Percentiles rank a stretch among this genome's conserved stretches.
These are phyloP conservation scores for Nothocercus julius DNA, from an alignment of 2,113 vertebrate genomes.

Conservation along the genomic window DNA sequence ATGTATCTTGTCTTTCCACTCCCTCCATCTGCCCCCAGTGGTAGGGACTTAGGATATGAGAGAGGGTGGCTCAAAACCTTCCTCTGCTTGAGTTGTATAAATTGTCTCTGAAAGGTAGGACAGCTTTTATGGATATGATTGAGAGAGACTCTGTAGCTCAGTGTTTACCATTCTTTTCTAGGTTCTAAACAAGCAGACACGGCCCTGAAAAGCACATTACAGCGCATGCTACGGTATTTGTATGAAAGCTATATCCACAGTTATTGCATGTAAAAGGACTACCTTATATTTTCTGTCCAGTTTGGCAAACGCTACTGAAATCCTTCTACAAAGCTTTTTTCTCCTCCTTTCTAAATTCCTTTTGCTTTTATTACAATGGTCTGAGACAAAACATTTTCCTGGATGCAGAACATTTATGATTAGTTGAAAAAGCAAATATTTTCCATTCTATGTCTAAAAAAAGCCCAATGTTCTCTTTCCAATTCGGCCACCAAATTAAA, in stretches of 20 bases:
- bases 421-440: not conserved
- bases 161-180: not conserved
- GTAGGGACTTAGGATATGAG: not conserved
- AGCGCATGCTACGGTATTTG: not conserved
- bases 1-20: not conserved
- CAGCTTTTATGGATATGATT: not conserved
- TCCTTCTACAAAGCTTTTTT: not conserved
- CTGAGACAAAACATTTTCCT: not conserved
- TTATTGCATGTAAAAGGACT: not conserved
- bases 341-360: not conserved
- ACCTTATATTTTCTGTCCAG: not conserved
- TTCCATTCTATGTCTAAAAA: not conserved
- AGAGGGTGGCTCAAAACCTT: not conserved
- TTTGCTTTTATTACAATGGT: not conserved
- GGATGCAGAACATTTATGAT: not conserved
- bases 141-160: not conserved
- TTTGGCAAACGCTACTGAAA: not conserved
- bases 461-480: not conserved
- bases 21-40: not conserved
- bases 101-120: not conserved
- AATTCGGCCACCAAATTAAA: conserved; percentile 9
- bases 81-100: not conserved
- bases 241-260: not conserved
- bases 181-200: not conserved
- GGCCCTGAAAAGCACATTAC: not conserved